phyloP scores from a whole-genome alignment of 2,888 invertebrate species.

The Cremastinae sp. region DNA sequence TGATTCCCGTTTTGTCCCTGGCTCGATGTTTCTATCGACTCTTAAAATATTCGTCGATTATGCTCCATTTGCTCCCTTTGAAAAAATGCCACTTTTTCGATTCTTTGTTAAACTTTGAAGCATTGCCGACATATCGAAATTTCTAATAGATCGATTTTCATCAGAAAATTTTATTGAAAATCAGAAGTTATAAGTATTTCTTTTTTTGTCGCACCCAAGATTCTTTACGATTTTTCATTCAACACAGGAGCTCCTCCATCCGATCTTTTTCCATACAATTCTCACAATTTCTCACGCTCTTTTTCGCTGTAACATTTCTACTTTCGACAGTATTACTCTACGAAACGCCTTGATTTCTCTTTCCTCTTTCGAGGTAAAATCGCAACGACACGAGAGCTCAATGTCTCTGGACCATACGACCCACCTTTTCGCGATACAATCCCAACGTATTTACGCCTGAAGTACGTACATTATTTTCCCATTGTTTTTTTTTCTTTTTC shows the following conservation, averaged over 20 bases:
- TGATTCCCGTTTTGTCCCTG: background rate
- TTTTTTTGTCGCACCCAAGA: slow-evolving; percentile 1
- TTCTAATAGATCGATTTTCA: background rate
- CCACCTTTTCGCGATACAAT: slow-evolving; percentile 34
- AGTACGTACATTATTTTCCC: slow-evolving; percentile 22
- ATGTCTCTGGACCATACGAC: slow-evolving; percentile 9
- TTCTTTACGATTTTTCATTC: background rate
- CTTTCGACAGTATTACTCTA: background rate
- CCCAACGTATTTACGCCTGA: slow-evolving; percentile 21
- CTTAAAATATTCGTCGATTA: slow-evolving; percentile 22
- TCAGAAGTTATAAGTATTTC: background rate
- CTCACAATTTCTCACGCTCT: slow-evolving; percentile 25
- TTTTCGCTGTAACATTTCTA: slow-evolving; percentile 19
- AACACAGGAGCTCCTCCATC: slow-evolving; percentile 15
- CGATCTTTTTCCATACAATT: slow-evolving; percentile 7
- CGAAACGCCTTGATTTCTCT: background rate
- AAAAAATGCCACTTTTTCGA: slow-evolving; percentile 39
- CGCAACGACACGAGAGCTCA: background rate
- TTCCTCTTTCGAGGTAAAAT: slow-evolving; percentile 15
- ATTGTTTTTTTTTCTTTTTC: slow-evolving; percentile 40
- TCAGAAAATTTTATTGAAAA: background rate
- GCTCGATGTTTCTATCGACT: slow-evolving; percentile 21
- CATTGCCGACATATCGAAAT: slow-evolving; percentile 36
- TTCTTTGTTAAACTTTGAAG: background rate
- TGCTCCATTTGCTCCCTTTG: slow-evolving; percentile 43